Base-by-base conservation (phyloP, 1,140 invertebrate species). In the Drosophila guanche region DNA sequence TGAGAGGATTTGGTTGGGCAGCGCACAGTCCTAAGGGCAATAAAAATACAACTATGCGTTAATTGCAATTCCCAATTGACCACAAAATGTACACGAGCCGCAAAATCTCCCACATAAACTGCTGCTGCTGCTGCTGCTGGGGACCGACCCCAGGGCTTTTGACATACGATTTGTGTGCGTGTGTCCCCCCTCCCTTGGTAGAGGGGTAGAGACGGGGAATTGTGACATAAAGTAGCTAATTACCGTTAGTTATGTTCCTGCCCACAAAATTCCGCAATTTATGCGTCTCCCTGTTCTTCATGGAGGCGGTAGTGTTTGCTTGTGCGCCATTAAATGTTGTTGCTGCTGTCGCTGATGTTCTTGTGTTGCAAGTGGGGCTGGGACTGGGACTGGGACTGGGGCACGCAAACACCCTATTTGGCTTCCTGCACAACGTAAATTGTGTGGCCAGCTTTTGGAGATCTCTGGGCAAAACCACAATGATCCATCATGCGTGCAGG, bases 211-310 rank as follows among this genome's bases (percentile, higher is more conserved):
- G 41, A 22, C 5, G 5, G 33, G 33, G 3, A 25, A 22, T 43
- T 85, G 66, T 88, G 78, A 68, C 81, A 86, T 81, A 78, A 86
- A 88, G 65, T 81, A 86, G 81, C 81, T 86, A 86, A 86, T 86
- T 86, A 88, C 74, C 63, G 77, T 86, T 86, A 88, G 81, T 88
- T 86, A 86, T 86, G 81, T 71, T 80, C 61, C 74, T 73, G 54
- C 78, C 83, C 81, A 78, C 83, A 71, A 80, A 85, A 80, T 74
- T 54, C 65, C 63, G 69, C 63, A 80, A 85, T 74, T 86, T 77
- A 85, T 86, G 77, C 57, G 62, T 47, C 69, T 53, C 41, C 45
- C 57, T 46, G 5, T 29, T 37, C 57, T 47, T 47, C 27, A 42
- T 45, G 67, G 60, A 43, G 52, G 40, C n/a, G 41, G 37, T 33